phyloP scores from a whole-genome alignment of 2,888 invertebrate species.

The Operophtera brumata region DNA sequence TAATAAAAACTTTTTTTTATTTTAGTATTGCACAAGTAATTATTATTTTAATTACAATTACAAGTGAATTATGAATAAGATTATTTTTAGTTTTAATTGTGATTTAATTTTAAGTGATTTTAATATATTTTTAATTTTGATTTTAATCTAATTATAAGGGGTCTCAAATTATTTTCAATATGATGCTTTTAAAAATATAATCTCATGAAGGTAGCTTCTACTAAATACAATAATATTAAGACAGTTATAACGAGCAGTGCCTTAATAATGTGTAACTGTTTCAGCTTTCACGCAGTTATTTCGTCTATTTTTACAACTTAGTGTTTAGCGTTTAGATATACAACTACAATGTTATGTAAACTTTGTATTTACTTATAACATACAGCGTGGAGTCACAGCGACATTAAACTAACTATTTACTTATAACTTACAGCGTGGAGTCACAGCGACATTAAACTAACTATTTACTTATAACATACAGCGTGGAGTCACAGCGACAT shows the following conservation, averaged over 20 bases:
- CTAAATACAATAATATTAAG: neutral
- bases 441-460: no score
- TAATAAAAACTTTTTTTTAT: constrained; percentile 13
- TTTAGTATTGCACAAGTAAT: constrained; percentile 37
- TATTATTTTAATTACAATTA: constrained; percentile 35
- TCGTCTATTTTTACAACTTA: no score
- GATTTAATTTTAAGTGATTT: constrained; percentile 40
- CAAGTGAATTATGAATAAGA: constrained; percentile 37
- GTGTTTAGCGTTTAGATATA: no score
- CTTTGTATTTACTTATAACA: no score
- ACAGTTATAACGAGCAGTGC: constrained; percentile 13
- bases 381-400: no score
- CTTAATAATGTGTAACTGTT: constrained; percentile 1
- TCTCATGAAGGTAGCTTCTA: neutral
- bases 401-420: no score
- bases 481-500: no score
- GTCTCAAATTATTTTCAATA: constrained; percentile 9
- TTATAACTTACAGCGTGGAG: no score
- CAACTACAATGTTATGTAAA: no score
- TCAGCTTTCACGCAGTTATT: neutral
- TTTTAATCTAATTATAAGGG: constrained; percentile 13
- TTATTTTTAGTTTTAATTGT: constrained; percentile 41
- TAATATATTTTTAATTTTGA: constrained; percentile 35
- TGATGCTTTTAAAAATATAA: constrained; percentile 3
- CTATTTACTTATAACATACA: no score